These are phyloP conservation scores for Sitta carolinensis DNA, from an alignment of 2,797 vertebrate species.

Conservation along the genomic window DNA sequence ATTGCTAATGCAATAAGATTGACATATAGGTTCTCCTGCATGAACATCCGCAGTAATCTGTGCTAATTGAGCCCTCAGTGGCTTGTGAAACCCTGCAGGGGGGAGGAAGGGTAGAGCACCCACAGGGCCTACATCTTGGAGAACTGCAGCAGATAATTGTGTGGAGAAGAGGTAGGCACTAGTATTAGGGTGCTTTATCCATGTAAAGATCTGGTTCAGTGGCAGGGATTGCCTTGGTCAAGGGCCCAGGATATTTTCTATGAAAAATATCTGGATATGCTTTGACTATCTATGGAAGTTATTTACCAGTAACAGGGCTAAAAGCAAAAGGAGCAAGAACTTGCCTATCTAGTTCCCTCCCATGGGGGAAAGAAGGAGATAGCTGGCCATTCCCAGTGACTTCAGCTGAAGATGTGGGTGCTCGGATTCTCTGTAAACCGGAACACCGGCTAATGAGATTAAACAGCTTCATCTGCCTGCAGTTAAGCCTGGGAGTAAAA, in stretches of 20 bases:
- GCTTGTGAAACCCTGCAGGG: neutral
- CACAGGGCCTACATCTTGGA: neutral
- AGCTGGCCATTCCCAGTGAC: neutral
- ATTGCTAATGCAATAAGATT: slow-evolving; percentile 61
- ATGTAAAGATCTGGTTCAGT: neutral
- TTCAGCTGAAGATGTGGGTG: neutral
- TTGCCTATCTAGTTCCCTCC: neutral
- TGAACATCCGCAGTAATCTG: slow-evolving; percentile 28
- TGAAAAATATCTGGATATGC: neutral
- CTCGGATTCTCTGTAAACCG: neutral
- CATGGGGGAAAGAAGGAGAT: neutral
- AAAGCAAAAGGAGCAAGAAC: neutral
- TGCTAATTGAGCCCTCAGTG: slow-evolving; percentile 28
- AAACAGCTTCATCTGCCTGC: neutral
- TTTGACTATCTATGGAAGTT: neutral
- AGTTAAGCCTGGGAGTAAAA: neutral
- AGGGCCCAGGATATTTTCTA: neutral
- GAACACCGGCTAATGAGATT: neutral
- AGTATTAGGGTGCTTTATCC: neutral
- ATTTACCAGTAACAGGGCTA: neutral
- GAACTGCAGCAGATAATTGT: neutral
- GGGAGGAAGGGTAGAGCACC: neutral
- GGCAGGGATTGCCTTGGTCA: neutral
- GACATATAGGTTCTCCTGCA: slow-evolving; percentile 49
- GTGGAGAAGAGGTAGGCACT: neutral